Conservation (phyloP, 2,113 vertebrate genomes). For the Onychostoma macrolepis region DNA sequence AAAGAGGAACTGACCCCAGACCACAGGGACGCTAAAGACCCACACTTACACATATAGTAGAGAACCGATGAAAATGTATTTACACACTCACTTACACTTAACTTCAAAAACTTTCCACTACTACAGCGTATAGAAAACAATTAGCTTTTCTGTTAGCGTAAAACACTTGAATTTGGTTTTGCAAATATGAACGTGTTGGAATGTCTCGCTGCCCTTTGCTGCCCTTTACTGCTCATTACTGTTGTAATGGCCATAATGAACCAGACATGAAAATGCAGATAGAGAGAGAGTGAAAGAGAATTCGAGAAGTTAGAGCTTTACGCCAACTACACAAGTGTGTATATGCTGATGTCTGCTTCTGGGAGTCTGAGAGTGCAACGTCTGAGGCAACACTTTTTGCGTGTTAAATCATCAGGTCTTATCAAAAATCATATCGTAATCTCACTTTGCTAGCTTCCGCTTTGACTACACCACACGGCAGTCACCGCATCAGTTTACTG, state of each 20-base stretch:
- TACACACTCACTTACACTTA: background rate
- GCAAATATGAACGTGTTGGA: background rate
- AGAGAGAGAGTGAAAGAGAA: background rate
- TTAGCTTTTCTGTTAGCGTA: background rate
- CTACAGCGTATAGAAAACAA: background rate
- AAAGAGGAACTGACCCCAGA: constrained; percentile 46
- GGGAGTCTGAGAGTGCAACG: background rate
- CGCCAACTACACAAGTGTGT: background rate
- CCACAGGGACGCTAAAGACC: constrained; percentile 29
- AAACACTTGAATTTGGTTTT: background rate
- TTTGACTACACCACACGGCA: background rate
- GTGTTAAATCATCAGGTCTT: constrained; percentile 17
- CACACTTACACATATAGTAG: background rate
- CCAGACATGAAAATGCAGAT: constrained; percentile 13
- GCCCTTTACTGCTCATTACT: constrained; percentile 36
- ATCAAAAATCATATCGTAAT: constrained; percentile 25
- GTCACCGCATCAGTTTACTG: background rate
- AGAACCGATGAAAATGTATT: background rate
- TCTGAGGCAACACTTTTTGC: constrained; percentile 13
- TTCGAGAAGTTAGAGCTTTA: background rate
- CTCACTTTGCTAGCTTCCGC: constrained; percentile 16
- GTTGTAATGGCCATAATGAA: constrained; percentile 31
- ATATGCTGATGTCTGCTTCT: background rate
- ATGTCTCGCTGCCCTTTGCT: constrained; percentile 10
- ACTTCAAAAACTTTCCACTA: background rate